Conservation (phyloP, 2,888 invertebrate genomes). For the Drosophila mercatorum region DNA sequence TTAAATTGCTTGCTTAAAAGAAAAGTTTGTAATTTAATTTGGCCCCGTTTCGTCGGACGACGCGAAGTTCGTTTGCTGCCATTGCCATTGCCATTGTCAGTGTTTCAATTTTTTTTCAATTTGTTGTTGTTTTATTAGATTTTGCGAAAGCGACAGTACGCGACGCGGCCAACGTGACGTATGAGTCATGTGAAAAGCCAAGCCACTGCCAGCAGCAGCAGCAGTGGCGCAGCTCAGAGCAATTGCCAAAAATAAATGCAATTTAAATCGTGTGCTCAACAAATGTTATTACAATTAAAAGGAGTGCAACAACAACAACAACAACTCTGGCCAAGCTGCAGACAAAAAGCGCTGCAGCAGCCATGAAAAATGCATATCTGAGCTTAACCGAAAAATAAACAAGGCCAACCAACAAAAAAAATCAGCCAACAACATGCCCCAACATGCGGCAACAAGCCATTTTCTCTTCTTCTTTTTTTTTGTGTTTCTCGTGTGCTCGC, state of each 20-base stretch:
- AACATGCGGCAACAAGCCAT: slow-evolving; percentile 52
- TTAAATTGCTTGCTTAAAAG: slow-evolving; percentile 71
- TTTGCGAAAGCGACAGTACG: slow-evolving; percentile 45
- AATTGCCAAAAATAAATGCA: slow-evolving; percentile 76
- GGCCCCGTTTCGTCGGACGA: slow-evolving; percentile 53
- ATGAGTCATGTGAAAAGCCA: slow-evolving; percentile 53
- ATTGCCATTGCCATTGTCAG: slow-evolving; percentile 14
- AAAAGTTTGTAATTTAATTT: slow-evolving; percentile 75
- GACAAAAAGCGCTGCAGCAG: slow-evolving; percentile 34
- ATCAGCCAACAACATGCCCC: slow-evolving; percentile 29
- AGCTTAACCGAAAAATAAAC: slow-evolving; percentile 76
- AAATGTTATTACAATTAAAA: slow-evolving; percentile 79
- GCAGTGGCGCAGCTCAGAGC: slow-evolving; percentile 30
- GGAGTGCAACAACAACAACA: slow-evolving; percentile 19
- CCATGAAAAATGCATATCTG: slow-evolving; percentile 79
- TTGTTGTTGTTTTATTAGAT: slow-evolving; percentile 61
- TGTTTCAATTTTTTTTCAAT: slow-evolving; percentile 53
- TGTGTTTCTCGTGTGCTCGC: slow-evolving; percentile 48
- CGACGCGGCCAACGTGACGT: slow-evolving; percentile 41
- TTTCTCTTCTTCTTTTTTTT: slow-evolving; percentile 18
- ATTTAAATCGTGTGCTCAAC: slow-evolving; percentile 64
- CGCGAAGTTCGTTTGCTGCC: slow-evolving; percentile 31
- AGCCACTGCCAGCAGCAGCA: slow-evolving; percentile 12
- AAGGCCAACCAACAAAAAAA: slow-evolving; percentile 29
- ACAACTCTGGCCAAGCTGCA: slow-evolving; percentile 10